Conservation (phyloP, 2,797 vertebrate species). For the Allobates femoralis region DNA sequence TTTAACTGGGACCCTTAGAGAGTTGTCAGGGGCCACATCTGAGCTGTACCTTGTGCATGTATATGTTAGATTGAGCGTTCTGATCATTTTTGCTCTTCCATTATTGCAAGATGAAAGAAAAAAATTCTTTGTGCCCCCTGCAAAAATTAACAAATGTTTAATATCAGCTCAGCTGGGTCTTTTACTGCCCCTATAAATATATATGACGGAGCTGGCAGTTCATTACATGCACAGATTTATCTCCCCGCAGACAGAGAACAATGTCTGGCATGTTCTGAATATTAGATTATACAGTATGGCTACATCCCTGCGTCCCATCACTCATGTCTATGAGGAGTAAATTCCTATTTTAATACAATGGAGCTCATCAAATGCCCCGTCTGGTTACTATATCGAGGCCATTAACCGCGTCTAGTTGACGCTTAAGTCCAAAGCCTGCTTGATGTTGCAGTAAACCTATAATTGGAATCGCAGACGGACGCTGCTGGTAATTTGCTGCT, state of each 20-base stretch:
- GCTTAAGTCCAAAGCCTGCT: neutral
- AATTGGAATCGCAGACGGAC: neutral
- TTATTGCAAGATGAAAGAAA: neutral
- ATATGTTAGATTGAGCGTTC: neutral
- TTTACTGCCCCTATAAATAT: neutral
- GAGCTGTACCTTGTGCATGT: neutral
- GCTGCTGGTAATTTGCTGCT: neutral
- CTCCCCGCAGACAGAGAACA: neutral
- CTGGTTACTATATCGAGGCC: slow-evolving; percentile 27
- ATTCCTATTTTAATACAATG: slow-evolving; percentile 37
- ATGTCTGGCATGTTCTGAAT: slow-evolving; percentile 12
- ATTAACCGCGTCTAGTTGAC: slow-evolving; percentile 35
- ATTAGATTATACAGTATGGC: slow-evolving; percentile 15
- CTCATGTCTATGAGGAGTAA: neutral
- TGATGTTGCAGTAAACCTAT: slow-evolving; percentile 42
- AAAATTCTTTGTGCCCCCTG: neutral
- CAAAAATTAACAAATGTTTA: neutral
- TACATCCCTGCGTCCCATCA: neutral
- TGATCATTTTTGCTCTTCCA: neutral
- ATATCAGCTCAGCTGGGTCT: neutral
- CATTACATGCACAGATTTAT: neutral
- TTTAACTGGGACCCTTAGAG: neutral
- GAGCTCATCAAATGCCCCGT: slow-evolving; percentile 22
- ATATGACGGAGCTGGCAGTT: neutral
- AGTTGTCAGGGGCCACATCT: neutral